These are phyloP conservation scores for Lithodes maja DNA, from an alignment of 2,888 invertebrate genomes.

Conservation along the genomic window DNA sequence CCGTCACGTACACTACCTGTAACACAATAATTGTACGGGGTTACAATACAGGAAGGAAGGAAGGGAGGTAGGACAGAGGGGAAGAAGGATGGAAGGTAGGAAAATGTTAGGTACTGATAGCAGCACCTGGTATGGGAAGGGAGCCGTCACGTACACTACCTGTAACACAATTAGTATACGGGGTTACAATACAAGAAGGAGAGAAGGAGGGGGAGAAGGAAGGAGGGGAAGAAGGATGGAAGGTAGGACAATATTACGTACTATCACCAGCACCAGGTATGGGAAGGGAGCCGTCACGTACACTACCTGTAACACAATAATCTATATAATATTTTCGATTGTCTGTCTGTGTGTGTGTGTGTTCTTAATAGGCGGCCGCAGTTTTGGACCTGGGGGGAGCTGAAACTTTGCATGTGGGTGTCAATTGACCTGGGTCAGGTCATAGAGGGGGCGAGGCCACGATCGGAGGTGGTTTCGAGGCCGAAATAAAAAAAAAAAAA, in stretches of 20 bases:
- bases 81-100: too few relatives aligned
- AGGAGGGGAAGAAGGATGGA: neutral
- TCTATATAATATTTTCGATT: too few relatives aligned
- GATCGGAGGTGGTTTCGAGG: too few relatives aligned
- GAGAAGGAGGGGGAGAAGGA: neutral
- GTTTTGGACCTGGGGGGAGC: too few relatives aligned
- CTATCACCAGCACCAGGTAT: constrained; percentile 84
- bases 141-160: constrained; percentile 94
- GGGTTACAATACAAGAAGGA: neutral
- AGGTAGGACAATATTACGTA: too few relatives aligned
- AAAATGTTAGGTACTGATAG: too few relatives aligned
- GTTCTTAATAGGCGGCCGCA: too few relatives aligned
- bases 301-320: constrained; percentile 78
- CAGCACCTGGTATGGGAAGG: constrained; percentile 95
- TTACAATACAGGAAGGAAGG: neutral
- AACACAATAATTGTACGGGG: neutral
- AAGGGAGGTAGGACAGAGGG: neutral
- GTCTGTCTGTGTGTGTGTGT: too few relatives aligned
- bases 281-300: constrained; percentile 98
- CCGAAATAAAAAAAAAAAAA: too few relatives aligned
- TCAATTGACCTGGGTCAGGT: too few relatives aligned
- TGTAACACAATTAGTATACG: constrained; percentile 71
- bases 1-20: constrained; percentile 91
- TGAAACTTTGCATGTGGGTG: too few relatives aligned
- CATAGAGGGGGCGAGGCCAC: too few relatives aligned